Base-by-base conservation (phyloP, 2,113 vertebrate genomes). In the Caloenas nicobarica region DNA sequence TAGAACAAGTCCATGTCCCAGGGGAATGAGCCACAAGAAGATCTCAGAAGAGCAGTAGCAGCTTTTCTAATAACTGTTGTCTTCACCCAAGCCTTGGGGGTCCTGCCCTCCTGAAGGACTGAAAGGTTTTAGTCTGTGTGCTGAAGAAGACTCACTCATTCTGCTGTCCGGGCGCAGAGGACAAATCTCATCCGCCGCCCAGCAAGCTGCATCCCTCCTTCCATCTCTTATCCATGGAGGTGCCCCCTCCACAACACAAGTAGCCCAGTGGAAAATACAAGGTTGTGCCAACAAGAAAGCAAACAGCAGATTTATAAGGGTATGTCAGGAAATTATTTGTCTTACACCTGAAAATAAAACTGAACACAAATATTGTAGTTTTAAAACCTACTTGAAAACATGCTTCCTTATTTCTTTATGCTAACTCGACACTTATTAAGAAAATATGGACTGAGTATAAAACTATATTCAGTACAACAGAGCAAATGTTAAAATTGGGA, bases 401-500 rank as follows among this genome's bases (percentile, higher is more conserved):
- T 23, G 23, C 50, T 83, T 82, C 78, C 28, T 77, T 86, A 38
- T 85, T 93, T 93, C 84, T 92, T 88, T 91, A 80, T 83, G 60
- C 57, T 83, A 95, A 93, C 56, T 78, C 17, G 10, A 87, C 73
- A 91, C 94, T 96, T 88, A 84, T 22, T 71, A 74, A 74, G 65
- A 77, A 86, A 91, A 69, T 57, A 79, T 13, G 29, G 48, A 28
- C 36, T 62, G 21, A 17, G 33, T 94, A 58, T 87, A 89, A 72
- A 81, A 62, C 40, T 38, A n/a, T 10, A 53, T 78, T 85, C 86
- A 86, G 44, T 56, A 48, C 33, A 89, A 91, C 44, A 86, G 56
- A 93, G 60, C 33, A 96, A 89, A 86, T 80, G 50, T 81, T 95
- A 74, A 91, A 81, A 90, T 81, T 11, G 18, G 86, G 89, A 87